Conservation (phyloP, 1,140 invertebrate genomes). For the Drosophila micromelanica region DNA sequence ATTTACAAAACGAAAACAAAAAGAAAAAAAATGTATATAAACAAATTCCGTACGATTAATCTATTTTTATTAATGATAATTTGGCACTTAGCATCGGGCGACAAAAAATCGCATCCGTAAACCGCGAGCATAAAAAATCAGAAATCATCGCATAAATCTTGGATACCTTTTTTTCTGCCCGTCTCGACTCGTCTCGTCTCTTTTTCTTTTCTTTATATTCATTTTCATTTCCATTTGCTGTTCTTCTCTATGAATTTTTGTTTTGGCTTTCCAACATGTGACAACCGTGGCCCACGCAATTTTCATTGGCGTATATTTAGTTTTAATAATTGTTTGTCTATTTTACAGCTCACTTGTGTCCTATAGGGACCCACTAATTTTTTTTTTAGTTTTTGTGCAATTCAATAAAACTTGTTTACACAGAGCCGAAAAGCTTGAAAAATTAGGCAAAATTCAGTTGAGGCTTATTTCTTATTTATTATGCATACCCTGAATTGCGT, state of each 20-base stretch:
- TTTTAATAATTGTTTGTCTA: slow-evolving; percentile 51
- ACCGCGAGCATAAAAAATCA: slow-evolving; percentile 60
- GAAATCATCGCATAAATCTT: slow-evolving; percentile 64
- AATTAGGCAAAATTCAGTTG: slow-evolving; percentile 52
- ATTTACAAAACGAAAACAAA: slow-evolving; percentile 43
- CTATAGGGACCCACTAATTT: slow-evolving; percentile 26
- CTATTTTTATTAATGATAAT: slow-evolving; percentile 82
- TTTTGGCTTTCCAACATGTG: slow-evolving; percentile 68
- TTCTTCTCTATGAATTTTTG: slow-evolving; percentile 18
- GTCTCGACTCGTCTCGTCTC: neutral
- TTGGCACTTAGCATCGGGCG: slow-evolving; percentile 73
- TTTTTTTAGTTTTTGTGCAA: slow-evolving; percentile 32
- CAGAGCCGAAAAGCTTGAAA: slow-evolving; percentile 47
- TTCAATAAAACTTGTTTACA: slow-evolving; percentile 78
- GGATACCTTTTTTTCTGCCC: neutral
- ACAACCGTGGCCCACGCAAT: slow-evolving; percentile 55
- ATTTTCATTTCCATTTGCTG: slow-evolving; percentile 42
- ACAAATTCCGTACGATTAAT: slow-evolving; percentile 66
- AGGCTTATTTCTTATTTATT: slow-evolving; percentile 51
- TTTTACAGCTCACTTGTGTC: slow-evolving; percentile 17
- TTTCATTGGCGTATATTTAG: slow-evolving; percentile 37
- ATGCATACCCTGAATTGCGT: slow-evolving; percentile 33
- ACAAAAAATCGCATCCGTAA: slow-evolving; percentile 41
- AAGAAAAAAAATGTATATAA: too few species aligned
- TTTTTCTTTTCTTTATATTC: slow-evolving; percentile 19